phyloP scores from a whole-genome alignment of 2,888 invertebrate species.

The Rugalucina vietnamica region DNA sequence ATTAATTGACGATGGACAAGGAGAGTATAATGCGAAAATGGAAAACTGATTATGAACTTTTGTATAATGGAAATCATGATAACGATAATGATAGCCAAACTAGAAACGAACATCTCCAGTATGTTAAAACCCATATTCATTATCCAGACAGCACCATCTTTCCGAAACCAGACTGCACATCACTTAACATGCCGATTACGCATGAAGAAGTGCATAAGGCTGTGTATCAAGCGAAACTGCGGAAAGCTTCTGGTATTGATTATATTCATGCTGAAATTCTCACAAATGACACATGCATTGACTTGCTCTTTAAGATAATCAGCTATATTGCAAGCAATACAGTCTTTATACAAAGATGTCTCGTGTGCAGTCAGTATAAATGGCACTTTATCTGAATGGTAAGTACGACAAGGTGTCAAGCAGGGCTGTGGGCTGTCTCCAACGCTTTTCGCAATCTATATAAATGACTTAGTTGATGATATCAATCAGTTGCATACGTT shows the following conservation, averaged over 20 bases:
- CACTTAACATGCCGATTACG: background rate
- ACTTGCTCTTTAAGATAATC: conserved; percentile 7
- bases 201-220: background rate
- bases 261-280: background rate
- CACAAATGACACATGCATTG: background rate
- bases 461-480: background rate
- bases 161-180: background rate
- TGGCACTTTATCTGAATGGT: background rate
- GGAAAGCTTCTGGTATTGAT: background rate
- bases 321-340: conserved; percentile 16
- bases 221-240: background rate
- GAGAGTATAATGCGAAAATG: background rate
- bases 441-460: background rate
- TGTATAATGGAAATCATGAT: conserved; percentile 5
- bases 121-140: background rate
- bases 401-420: background rate
- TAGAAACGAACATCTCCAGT: background rate
- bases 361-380: background rate
- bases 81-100: no score
- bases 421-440: conserved; percentile 7
- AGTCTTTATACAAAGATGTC: conserved; percentile 22
- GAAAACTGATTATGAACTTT: conserved; percentile 2
- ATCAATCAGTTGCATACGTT: background rate
- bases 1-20: background rate
- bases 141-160: background rate